Evolutionary conservation across 2,797 vertebrate genomes (phyloP).

Genomic region (Vireo griseus): DNA sequence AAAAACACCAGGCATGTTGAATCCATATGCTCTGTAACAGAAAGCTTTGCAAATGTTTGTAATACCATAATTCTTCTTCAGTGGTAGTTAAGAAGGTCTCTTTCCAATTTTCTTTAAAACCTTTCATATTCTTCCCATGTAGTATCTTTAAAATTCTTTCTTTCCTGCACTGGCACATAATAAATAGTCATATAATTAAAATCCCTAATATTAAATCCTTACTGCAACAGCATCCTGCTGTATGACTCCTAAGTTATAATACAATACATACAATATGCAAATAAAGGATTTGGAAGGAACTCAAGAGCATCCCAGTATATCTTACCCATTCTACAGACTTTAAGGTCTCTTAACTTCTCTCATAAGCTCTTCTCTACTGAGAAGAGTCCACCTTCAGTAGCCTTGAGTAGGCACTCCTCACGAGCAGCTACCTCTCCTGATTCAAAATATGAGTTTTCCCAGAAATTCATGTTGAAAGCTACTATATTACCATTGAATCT

Average conservation of each 20-base stretch:
- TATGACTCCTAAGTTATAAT: not conserved
- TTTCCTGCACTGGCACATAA: not conserved
- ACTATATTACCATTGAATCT: not conserved
- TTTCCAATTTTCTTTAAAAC: not conserved
- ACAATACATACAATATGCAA: not conserved
- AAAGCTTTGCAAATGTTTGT: conserved; percentile 13
- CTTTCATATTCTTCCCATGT: not conserved
- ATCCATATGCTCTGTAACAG: not conserved
- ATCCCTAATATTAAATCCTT: not conserved
- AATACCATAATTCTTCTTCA: not conserved
- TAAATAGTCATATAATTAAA: not conserved
- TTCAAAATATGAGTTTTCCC: not conserved
- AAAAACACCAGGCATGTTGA: conserved; percentile 13
- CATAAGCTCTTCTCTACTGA: not conserved
- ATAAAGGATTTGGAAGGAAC: not conserved
- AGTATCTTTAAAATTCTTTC: not conserved
- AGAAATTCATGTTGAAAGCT: not conserved
- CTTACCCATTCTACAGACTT: not conserved
- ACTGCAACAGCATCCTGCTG: not conserved
- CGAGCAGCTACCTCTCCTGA: not conserved
- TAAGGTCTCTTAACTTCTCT: not conserved
- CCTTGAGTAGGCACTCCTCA: not conserved
- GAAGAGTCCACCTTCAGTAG: not conserved
- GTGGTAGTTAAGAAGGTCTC: not conserved
- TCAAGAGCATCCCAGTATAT: not conserved